Evolutionary conservation across 2,797 vertebrate genomes (phyloP), one percentile per base, ranked within the genome.

Genomic region (Moxostoma hubbsi): DNA sequence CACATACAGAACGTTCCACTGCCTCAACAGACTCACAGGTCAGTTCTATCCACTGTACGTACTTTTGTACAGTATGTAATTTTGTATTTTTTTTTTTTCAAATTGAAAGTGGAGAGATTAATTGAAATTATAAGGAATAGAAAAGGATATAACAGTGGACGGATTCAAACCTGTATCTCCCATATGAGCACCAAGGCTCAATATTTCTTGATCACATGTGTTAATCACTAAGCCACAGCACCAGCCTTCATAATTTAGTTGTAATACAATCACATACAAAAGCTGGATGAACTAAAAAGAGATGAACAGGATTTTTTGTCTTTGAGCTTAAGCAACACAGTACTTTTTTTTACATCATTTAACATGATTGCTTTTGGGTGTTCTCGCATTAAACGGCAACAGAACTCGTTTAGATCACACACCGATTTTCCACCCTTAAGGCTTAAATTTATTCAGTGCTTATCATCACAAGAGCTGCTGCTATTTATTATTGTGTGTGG

Each of bases 1-100:
- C 94, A 84, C 93, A 95, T 75, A 92, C 95, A 71, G 97, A 98
- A 81, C 94, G 96, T 89, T 95, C 94, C 73, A 93, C 92, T 54
- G 90, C 94, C 87, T 96, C 96, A 88, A 94, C 94, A 2, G 98
- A 99, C 89, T 94, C 93, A 72, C 98, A 98, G 97, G 98, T 99
- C 90, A 97, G 95, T 83, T 13, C 4, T 51, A 46, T 5, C 1
- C 45, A 15, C 46, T 83, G 24, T 49, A 47, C 7, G 1, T 47
- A 24, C 18, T 36, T 36, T 36, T 3, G 36, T 36, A 36, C 36
- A 36, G 36, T 36, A 36, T 36, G 4, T 36, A 4, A 36, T 36
- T 36, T 36, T 4, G 36, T 36, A 36, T 36, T 36, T 36, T 36
- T 24, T 24, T 2, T 24, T 24, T 24, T 24, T 24, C 18, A 24